Evolutionary conservation across 1,140 invertebrate species (phyloP).

Genomic region (Steinernema feltiae): DNA sequence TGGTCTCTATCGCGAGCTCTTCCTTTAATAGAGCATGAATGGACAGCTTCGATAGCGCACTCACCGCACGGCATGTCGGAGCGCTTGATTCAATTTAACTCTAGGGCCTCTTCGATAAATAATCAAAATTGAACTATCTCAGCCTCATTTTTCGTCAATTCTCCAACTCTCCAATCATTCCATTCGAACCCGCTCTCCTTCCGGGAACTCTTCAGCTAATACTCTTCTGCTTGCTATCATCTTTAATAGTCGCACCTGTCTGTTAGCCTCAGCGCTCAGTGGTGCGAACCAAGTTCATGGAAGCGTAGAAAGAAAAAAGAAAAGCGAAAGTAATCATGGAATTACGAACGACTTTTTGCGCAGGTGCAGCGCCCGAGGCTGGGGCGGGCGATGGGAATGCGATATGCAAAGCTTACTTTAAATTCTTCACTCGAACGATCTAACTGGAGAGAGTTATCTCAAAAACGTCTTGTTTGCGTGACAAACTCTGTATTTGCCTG

Average conservation of each 20-base stretch:
- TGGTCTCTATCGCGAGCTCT: neutral
- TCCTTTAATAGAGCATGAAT: conserved; percentile 3
- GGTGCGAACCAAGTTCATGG: too few species aligned
- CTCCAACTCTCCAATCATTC: neutral
- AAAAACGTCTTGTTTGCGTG: too few species aligned
- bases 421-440: too few species aligned
- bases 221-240: neutral
- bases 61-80: neutral
- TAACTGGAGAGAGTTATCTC: too few species aligned
- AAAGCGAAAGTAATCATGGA: neutral
- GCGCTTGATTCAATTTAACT: conserved; percentile 4
- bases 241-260: too few species aligned
- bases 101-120: conserved; percentile 15
- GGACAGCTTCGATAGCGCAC: conserved; percentile 1
- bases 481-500: neutral
- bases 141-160: neutral
- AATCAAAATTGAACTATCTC: conserved; percentile 13
- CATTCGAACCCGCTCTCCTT: neutral
- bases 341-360: neutral
- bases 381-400: neutral
- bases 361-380: neutral
- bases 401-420: too few species aligned
- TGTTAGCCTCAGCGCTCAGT: too few species aligned
- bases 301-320: neutral
- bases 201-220: neutral